phyloP scores from a whole-genome alignment of 2,113 vertebrate genomes.

The Carassius gibelio region DNA sequence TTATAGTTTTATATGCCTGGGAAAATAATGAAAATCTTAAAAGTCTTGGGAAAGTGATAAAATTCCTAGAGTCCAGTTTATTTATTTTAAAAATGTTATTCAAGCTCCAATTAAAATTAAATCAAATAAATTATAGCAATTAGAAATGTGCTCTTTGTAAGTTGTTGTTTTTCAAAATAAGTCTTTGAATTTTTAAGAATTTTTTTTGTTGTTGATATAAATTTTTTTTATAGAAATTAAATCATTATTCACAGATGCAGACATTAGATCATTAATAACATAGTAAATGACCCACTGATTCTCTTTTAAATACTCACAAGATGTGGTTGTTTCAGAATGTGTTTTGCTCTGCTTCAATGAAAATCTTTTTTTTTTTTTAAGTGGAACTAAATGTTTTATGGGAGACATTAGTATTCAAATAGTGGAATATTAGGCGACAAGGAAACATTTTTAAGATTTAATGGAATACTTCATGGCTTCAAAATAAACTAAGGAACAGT shows the following conservation, averaged over 20 bases:
- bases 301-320: neutral
- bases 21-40: neutral
- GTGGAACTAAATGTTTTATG: neutral
- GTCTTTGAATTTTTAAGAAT: no score
- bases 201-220: neutral
- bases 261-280: neutral
- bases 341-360: conserved; percentile 9
- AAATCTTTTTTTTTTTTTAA: conserved; percentile 4
- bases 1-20: neutral
- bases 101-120: no score
- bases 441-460: neutral
- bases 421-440: neutral
- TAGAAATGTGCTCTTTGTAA: neutral
- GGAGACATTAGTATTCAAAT: neutral
- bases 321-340: conserved; percentile 15
- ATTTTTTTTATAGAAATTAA: neutral
- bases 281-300: neutral
- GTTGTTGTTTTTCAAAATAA: neutral
- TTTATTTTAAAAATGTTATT: no score
- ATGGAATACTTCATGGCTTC: conserved; percentile 15
- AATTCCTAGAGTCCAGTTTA: neutral
- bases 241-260: neutral
- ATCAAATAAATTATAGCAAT: neutral
- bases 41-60: neutral
- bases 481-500: neutral